Base-by-base conservation (phyloP, 2,797 vertebrate genomes). In the Momotus momota region DNA sequence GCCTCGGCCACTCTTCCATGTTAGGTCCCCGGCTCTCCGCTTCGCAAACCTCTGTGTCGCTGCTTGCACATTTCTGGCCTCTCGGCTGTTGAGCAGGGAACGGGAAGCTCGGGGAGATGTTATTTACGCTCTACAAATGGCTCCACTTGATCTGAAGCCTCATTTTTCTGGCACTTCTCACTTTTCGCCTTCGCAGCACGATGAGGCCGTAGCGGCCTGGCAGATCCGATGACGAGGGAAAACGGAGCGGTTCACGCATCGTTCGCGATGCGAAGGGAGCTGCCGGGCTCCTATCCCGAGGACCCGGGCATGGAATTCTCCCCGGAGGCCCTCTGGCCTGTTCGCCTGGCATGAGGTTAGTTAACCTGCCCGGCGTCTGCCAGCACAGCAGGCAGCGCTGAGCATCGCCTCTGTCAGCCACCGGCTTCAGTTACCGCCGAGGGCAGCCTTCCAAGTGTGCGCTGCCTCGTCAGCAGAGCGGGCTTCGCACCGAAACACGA, bases 121-220 rank as follows among this genome's bases (percentile, higher is more conserved):
- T 87, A 62, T 92, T 91, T 87, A 70, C 57, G 27, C 70, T 38
- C 3, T n/a, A 9, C 66, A 22, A 57, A 84, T 31, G 71, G 67
- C 67, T 91, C 78, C 89, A 91, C 54, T 48, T 80, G 94, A 84
- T 82, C 74, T 6, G 80, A 83, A 78, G 91, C 89, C 45, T 95
- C 88, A 0, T 85, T 95, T 94, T 93, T 81, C 94, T 54, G 90
- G 82, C 92, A 61, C 91, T 46, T 95, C 87, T 96, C 89, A 70
- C 82, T 93, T 94, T 89, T 95, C 84, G 65, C 84, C 81, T 87
- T 73, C 74, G 7, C 92, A 96, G 88, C 88, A 79, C 0, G 79
- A 89, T 77, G 10, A 60, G 89, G 89, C 91, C 49, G 19, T 16
- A 9, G 90, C 33, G 7, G 41, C 57, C 80, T 11, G 80, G 15